Evolutionary conservation across 2,113 vertebrate species (phyloP).

Genomic region (Rhineura floridana): DNA sequence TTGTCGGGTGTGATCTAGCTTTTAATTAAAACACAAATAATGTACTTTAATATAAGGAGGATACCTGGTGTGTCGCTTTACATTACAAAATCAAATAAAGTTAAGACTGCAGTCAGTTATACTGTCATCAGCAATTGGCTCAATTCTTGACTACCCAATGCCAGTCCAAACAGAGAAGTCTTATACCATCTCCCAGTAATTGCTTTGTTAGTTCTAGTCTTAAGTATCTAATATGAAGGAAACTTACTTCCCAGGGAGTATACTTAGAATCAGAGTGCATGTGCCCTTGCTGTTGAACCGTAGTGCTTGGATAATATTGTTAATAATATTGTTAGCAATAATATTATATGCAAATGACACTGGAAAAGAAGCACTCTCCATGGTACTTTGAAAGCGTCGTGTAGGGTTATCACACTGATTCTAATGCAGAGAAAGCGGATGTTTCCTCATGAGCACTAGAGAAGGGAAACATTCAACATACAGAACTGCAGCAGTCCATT

Average conservation of each 20-base stretch:
- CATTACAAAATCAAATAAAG: not conserved
- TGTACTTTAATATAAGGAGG: not conserved
- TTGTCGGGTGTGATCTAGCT: not conserved
- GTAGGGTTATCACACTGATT: not conserved
- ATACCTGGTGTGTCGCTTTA: accelerated
- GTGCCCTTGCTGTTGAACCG: not conserved
- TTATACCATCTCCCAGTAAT: too few relatives aligned
- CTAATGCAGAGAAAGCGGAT: not conserved
- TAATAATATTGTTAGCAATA: too few relatives aligned
- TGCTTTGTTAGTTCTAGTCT: too few relatives aligned
- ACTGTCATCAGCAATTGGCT: not conserved
- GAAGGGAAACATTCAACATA: not conserved
- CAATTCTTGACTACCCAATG: not conserved
- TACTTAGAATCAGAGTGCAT: not conserved
- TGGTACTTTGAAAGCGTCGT: not conserved
- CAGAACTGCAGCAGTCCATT: not conserved
- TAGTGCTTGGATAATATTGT: not conserved
- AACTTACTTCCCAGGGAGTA: not conserved
- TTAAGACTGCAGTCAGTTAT: not conserved
- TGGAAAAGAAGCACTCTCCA: not conserved
- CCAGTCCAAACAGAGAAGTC: not conserved
- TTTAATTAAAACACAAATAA: conserved; percentile 6
- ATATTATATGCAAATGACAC: not conserved
- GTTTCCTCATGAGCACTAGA: not conserved
- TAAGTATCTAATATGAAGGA: not conserved